These are phyloP conservation scores for Eutolmus rufibarbis DNA, from an alignment of 2,888 invertebrate genomes.

Conservation along the genomic window DNA sequence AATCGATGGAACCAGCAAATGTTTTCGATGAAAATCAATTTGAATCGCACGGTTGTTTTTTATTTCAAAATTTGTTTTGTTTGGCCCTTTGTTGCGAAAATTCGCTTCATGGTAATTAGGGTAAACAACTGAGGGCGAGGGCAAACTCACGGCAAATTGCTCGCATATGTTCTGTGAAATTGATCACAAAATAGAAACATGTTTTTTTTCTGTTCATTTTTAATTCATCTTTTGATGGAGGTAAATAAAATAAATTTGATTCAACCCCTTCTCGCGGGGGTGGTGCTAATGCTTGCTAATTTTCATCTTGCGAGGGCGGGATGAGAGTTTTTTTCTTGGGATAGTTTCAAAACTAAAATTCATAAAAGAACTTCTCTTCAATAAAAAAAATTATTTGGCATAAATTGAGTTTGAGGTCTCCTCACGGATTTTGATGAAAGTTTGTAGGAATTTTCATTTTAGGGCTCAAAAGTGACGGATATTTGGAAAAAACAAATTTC, in stretches of 20 bases:
- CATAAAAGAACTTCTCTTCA: no score
- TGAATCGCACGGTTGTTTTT: not conserved
- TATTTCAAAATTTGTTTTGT: not conserved
- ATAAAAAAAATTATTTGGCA: no score
- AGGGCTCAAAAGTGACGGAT: no score
- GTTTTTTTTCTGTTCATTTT: no score
- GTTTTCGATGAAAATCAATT: not conserved
- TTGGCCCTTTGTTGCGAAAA: not conserved
- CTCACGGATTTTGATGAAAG: no score
- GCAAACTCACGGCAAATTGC: not conserved
- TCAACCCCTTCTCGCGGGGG: not conserved
- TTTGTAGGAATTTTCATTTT: no score
- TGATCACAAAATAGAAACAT: not conserved
- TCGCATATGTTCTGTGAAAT: conserved; percentile 4
- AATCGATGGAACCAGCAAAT: not conserved
- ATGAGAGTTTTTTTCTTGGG: no score
- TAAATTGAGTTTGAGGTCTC: no score
- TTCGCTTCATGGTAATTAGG: not conserved
- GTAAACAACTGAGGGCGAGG: not conserved
- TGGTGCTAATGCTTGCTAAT: not conserved
- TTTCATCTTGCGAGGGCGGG: not conserved
- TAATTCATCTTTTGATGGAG: not conserved
- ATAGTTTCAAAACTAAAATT: no score
- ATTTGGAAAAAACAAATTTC: no score
- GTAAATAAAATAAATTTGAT: not conserved